phyloP scores from a whole-genome alignment of 2,888 invertebrate genomes.

The Platerodrilus igneus region DNA sequence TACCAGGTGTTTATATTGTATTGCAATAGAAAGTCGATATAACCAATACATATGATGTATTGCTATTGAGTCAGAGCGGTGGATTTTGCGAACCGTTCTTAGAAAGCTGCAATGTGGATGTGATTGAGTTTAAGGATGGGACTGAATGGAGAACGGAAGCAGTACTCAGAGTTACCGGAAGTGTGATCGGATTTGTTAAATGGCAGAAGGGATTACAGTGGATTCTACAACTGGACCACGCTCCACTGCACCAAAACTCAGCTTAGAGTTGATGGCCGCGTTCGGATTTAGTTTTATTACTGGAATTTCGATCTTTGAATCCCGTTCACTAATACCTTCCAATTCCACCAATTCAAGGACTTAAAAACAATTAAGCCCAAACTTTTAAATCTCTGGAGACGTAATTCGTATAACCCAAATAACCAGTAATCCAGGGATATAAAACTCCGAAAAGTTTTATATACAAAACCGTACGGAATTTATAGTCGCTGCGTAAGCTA shows the following conservation, averaged over 20 bases:
- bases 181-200: slow-evolving; percentile 47
- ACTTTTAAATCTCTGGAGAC: slow-evolving; percentile 21
- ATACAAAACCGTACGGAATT: too few species aligned
- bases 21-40: slow-evolving; percentile 18
- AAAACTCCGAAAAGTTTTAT: too few species aligned
- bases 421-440: too few species aligned
- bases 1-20: slow-evolving; percentile 9
- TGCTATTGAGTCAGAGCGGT: slow-evolving; percentile 17
- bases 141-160: slow-evolving; percentile 33
- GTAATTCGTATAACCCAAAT: slow-evolving; percentile 16
- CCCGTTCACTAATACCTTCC: slow-evolving; percentile 21
- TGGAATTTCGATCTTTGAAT: slow-evolving; percentile 24
- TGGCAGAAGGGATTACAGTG: slow-evolving; percentile 43
- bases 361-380: slow-evolving; percentile 24
- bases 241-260: slow-evolving; percentile 33
- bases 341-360: slow-evolving; percentile 21
- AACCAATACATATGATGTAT: slow-evolving; percentile 22
- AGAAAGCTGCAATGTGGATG: slow-evolving; percentile 22
- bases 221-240: slow-evolving; percentile 36
- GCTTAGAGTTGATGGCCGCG: slow-evolving; percentile 35
- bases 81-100: slow-evolving; percentile 17
- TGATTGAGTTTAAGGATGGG: slow-evolving; percentile 33
- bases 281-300: slow-evolving; percentile 33
- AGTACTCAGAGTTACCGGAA: slow-evolving; percentile 39
- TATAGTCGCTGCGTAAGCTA: too few species aligned